Conservation (phyloP, 1,140 invertebrate genomes). For the Brachionus rubens region DNA sequence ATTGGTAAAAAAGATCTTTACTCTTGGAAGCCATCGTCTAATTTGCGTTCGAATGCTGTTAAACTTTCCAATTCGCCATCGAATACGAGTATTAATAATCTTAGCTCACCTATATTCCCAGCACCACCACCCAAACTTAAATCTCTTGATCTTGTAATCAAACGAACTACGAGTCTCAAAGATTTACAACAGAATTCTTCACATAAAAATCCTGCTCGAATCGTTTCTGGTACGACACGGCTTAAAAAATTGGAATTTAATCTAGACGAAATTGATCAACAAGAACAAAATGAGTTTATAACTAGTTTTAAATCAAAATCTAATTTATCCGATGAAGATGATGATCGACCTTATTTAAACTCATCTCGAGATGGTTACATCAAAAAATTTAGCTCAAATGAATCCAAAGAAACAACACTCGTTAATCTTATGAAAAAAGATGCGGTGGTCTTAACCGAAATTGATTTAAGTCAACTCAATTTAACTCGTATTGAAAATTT, state of each 20-base stretch:
- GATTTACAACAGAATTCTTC: background rate
- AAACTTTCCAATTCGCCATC: background rate
- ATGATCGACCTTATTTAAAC: background rate
- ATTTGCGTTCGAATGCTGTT: background rate
- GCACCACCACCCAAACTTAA: slow-evolving; percentile 13
- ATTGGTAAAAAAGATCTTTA: slow-evolving; percentile 1
- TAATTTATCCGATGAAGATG: background rate
- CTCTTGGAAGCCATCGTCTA: background rate
- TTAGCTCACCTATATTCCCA: background rate
- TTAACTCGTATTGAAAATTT: slow-evolving; percentile 47
- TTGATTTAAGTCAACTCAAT: background rate
- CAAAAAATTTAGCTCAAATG: background rate
- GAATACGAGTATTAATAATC: background rate
- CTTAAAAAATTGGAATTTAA: slow-evolving; percentile 11
- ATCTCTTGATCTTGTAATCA: background rate
- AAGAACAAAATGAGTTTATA: slow-evolving; percentile 2
- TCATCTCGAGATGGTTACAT: background rate
- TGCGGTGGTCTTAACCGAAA: background rate
- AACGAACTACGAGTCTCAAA: slow-evolving; percentile 15
- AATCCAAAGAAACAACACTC: background rate
- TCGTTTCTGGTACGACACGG: background rate
- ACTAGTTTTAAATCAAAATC: slow-evolving; percentile 1
- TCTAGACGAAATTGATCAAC: background rate
- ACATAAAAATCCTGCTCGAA: background rate
- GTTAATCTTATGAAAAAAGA: background rate